Evolutionary conservation across 2,888 invertebrate genomes (phyloP).

Genomic region (Stramonita haemastoma): DNA sequence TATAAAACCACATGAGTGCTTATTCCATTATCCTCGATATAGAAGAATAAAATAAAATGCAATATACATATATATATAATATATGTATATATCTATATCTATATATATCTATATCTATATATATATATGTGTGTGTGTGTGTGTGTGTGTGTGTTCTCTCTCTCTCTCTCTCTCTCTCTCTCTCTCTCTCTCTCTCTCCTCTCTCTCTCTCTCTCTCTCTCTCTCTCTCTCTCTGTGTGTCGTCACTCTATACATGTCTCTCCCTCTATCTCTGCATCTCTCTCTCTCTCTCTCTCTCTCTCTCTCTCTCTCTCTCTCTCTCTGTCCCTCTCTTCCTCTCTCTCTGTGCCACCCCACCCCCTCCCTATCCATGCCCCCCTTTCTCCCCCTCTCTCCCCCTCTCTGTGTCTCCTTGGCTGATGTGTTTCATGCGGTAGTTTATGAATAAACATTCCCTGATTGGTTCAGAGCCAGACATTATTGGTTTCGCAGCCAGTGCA

Average conservation of each 20-base stretch:
- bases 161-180: not conserved
- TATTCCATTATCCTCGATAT: no score
- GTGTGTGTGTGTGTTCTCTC: not conserved
- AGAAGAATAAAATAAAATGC: no score
- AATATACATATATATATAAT: no score
- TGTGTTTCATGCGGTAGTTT: not conserved
- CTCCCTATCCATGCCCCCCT: not conserved
- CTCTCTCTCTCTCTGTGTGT: not conserved
- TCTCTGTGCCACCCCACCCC: not conserved
- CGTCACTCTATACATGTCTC: no score
- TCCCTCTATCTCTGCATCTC: not conserved
- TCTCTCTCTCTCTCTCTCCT: not conserved
- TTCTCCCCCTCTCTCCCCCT: not conserved
- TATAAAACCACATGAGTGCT: no score
- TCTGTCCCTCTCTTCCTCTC: not conserved
- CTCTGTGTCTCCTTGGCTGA: not conserved
- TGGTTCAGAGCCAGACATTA: not conserved
- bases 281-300: not conserved
- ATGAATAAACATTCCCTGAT: not conserved
- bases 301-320: not conserved
- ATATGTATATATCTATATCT: no score
- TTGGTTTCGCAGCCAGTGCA: not conserved
- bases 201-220: not conserved
- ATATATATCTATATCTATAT: no score
- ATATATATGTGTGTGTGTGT: no score